Evolutionary conservation across 2,113 vertebrate species (phyloP), one percentile per base, ranked within the genome.

Genomic region (Amphiprion percula): DNA sequence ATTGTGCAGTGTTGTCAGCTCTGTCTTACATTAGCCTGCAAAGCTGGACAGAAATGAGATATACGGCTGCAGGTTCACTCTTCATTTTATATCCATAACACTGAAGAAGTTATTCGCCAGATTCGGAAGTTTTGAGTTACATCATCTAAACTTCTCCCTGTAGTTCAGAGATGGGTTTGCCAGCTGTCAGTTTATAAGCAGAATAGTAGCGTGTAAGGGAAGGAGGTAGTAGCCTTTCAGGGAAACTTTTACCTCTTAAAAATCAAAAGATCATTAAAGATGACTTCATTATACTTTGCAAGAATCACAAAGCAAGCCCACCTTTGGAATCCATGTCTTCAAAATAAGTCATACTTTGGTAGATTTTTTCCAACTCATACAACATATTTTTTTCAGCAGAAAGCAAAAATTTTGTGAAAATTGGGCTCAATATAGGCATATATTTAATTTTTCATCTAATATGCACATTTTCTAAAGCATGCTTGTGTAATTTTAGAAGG

Each of bases 121-220:
- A 12, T 44, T 12, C 15, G 41, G 12, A 12, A 44, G 41, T 44
- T 12, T 15, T 21, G 21, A 63, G 59, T 81, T 37, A n/a, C 58
- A 53, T 74, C 68, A 60, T 74, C 71, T n/a, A 11, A 60, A 79
- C 37, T 33, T 44, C 61, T 74, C 80, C 66, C 33, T 14, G 10
- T 23, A 39, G 68, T n/a, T 74, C 69, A 52, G 64, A 26, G 86
- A 85, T 85, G 68, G 72, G 12, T 80, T 84, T 52, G 50, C 61
- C 81, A 83, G 74, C 80, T 74, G 80, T 83, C 68, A 44, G 56
- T 71, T 74, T 61, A 16, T 46, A 60, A 58, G 23, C 67, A 24
- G 55, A 30, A 16, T 67, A 37, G 21, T 50, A 44, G 12, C n/a
- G 46, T 33, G 10, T 37, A 37, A 44, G 49, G 23, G 47, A 30